phyloP scores from a whole-genome alignment of 2,888 invertebrate species.

The Marasmarcha lunaedactyla region DNA sequence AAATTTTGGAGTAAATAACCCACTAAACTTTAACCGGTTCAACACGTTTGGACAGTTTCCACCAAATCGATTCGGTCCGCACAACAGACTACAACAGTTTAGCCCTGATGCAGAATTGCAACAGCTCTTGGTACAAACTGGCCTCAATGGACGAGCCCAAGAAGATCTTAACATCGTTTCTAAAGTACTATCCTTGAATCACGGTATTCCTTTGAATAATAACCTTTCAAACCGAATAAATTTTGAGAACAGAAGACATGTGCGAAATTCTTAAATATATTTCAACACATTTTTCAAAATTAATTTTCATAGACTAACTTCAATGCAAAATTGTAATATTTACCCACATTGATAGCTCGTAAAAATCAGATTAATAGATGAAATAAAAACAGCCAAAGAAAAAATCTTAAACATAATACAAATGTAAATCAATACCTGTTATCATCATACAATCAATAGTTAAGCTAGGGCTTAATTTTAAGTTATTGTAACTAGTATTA shows the following conservation, averaged over 20 bases:
- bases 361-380: no score
- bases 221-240: constrained; percentile 47
- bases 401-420: no score
- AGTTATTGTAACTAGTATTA: constrained; percentile 14
- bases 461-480: no score
- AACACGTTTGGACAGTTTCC: constrained; percentile 26
- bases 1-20: constrained; percentile 73
- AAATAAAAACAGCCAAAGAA: no score
- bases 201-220: constrained; percentile 71
- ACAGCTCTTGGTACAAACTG: constrained; percentile 74
- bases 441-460: no score
- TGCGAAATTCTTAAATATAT: constrained; percentile 19
- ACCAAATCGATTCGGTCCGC: constrained; percentile 26
- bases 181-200: constrained; percentile 84
- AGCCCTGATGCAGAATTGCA: constrained; percentile 71
- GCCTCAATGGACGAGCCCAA: constrained; percentile 71
- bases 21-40: constrained; percentile 38
- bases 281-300: background rate
- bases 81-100: constrained; percentile 42
- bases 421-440: no score
- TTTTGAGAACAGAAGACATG: constrained; percentile 51
- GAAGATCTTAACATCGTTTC: constrained; percentile 86
- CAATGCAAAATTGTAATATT: background rate
- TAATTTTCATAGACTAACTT: no score
- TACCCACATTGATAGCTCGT: no score